Percentiles rank a stretch among this genome's conserved stretches.
phyloP scores from a whole-genome alignment of 2,113 vertebrate species.

The Loxodonta africana region DNA sequence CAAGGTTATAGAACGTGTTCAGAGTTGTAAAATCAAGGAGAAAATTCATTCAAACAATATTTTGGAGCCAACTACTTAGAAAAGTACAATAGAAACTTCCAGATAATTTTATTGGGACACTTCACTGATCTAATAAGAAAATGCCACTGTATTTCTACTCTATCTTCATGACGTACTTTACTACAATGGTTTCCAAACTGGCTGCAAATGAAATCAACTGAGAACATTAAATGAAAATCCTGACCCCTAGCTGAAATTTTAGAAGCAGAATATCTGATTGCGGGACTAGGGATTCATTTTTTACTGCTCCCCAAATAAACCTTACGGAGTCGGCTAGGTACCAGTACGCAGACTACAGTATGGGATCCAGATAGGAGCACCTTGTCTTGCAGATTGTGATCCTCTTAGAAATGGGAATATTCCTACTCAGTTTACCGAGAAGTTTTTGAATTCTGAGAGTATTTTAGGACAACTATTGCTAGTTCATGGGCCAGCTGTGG shows the following conservation, averaged over 20 bases:
- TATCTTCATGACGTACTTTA: neutral
- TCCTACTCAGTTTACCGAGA: neutral
- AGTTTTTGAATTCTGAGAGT: neutral
- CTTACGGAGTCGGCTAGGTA: neutral
- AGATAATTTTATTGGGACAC: neutral
- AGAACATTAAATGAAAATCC: neutral
- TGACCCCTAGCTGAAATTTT: neutral
- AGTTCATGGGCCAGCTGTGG: neutral
- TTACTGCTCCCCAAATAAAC: neutral
- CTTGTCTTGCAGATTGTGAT: neutral
- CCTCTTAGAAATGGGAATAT: neutral
- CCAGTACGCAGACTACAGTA: neutral
- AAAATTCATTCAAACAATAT: neutral
- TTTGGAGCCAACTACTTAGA: neutral
- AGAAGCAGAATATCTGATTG: neutral
- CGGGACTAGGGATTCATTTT: neutral
- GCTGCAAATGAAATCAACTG: neutral
- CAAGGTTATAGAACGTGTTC: neutral
- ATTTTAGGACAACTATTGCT: neutral
- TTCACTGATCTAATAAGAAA: neutral
- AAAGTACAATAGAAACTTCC: neutral
- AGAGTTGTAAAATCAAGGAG: neutral
- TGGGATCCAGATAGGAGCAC: neutral
- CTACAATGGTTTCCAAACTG: neutral
- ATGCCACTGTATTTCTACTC: neutral